These are phyloP conservation scores for Deroplatys truncata DNA, from an alignment of 2,888 invertebrate species.

Conservation along the genomic window DNA sequence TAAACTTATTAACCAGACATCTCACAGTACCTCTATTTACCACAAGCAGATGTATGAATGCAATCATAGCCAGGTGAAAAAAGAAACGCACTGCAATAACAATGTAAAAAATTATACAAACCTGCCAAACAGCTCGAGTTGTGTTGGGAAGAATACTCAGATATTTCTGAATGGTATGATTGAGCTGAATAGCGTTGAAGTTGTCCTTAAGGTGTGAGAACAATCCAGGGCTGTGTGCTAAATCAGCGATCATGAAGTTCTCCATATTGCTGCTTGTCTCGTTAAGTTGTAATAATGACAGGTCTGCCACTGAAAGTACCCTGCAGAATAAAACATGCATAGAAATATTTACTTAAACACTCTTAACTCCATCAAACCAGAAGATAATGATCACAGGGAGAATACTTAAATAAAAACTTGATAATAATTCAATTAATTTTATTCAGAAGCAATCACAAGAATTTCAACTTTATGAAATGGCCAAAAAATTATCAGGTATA, in stretches of 20 bases:
- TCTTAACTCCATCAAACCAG: too few species aligned
- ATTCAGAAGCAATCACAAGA: too few species aligned
- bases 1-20: too few species aligned
- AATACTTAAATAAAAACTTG: too few species aligned
- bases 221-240: constrained; percentile 40
- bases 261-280: not conserved
- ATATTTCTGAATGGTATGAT: constrained; percentile 10
- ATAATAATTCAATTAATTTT: too few species aligned
- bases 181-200: constrained; percentile 32
- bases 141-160: constrained; percentile 25
- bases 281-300: constrained; percentile 13
- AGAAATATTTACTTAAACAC: not conserved
- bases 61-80: too few species aligned
- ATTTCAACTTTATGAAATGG: too few species aligned
- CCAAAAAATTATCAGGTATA: too few species aligned
- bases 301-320: constrained; percentile 39
- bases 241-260: constrained; percentile 32
- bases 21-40: too few species aligned
- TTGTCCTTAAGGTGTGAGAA: constrained; percentile 32
- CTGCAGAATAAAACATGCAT: constrained; percentile 29
- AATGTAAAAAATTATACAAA: constrained; percentile 30
- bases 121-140: constrained; percentile 52
- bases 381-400: too few species aligned
- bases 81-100: too few species aligned
- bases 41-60: too few species aligned